These are phyloP conservation scores for Aromia moschata DNA, from an alignment of 2,888 invertebrate genomes.

Conservation along the genomic window DNA sequence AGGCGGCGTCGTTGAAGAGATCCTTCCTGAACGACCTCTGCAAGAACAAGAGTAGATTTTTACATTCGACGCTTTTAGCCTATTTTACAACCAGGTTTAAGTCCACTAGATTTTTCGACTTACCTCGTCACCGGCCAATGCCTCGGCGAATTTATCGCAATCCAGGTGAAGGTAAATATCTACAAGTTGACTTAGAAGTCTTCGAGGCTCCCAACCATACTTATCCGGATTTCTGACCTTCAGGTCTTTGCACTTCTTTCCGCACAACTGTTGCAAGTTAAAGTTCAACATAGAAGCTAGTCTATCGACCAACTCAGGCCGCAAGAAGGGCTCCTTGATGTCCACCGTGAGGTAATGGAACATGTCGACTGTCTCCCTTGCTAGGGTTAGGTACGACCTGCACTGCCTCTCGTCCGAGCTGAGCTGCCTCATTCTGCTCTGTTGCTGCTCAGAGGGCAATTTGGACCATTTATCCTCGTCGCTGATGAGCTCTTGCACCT, in stretches of 20 bases:
- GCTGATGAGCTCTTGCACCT: slow-evolving; percentile 86
- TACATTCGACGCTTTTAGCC: no score
- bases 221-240: slow-evolving; percentile 93
- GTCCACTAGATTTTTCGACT: no score
- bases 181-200: slow-evolving; percentile 89
- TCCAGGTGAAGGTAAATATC: slow-evolving; percentile 97
- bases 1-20: slow-evolving; percentile 90
- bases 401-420: slow-evolving; percentile 88
- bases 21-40: slow-evolving; percentile 94
- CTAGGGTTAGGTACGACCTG: slow-evolving; percentile 89
- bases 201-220: slow-evolving; percentile 97
- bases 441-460: slow-evolving; percentile 74
- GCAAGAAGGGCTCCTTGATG: slow-evolving; percentile 93
- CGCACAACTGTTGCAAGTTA: slow-evolving; percentile 95
- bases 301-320: slow-evolving; percentile 88
- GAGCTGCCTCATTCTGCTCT: slow-evolving; percentile 79
- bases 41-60: no score
- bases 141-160: slow-evolving; percentile 89
- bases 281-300: slow-evolving; percentile 98
- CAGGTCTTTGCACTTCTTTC: slow-evolving; percentile 92
- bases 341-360: slow-evolving; percentile 95
- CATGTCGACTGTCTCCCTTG: slow-evolving; percentile 97
- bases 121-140: slow-evolving; percentile 96
- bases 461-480: slow-evolving; percentile 74
- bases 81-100: no score